Base-by-base conservation (phyloP, 2,113 vertebrate genomes). In the Platysteira castanea region DNA sequence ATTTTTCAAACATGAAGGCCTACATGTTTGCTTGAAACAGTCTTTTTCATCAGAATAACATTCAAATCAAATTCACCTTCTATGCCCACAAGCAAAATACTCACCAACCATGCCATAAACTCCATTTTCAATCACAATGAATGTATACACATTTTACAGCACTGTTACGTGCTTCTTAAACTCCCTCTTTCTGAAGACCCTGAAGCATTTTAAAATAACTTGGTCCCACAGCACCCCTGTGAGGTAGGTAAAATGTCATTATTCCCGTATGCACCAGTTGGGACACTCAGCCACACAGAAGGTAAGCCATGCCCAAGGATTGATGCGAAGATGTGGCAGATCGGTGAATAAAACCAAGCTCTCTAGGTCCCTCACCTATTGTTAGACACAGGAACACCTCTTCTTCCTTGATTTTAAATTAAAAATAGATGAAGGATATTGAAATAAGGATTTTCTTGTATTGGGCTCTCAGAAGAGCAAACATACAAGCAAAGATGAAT, bases 171-270 rank as follows among this genome's bases (percentile, higher is more conserved):
- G 33, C 52, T 95, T 73, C 26, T 69, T 68, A 60, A 89, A 49
- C 19, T 67, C 73, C 42, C 63, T 76, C 33, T 39, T 70, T 79
- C 49, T 68, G 57, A 90, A 92, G 77, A 86, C 68, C 78, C 91
- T 69, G 56, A 94, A 89, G 91, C 30, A 6, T 90, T 92, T 89
- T 52, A 68, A 87, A 82, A 78, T 73, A 75, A 54, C 77, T 87
- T 96, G 94, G 93, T 94, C 95, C 93, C 90, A 78, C 42, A 88
- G 81, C 87, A 91, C 89, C 77, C 61, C 92, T 90, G 83, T 93
- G 96, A 97, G 96, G 90, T 96, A 97, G 96, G 96, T 94, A 94
- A 96, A 95, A 84, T 53, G 80, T 46, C 39, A 54, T 85, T 84
- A 78, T 89, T 93, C 73, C 84, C 7, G 0, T 65, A 89, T 46